Evolutionary conservation across 2,888 invertebrate genomes (phyloP).

Genomic region (Heteromurus nitidus): DNA sequence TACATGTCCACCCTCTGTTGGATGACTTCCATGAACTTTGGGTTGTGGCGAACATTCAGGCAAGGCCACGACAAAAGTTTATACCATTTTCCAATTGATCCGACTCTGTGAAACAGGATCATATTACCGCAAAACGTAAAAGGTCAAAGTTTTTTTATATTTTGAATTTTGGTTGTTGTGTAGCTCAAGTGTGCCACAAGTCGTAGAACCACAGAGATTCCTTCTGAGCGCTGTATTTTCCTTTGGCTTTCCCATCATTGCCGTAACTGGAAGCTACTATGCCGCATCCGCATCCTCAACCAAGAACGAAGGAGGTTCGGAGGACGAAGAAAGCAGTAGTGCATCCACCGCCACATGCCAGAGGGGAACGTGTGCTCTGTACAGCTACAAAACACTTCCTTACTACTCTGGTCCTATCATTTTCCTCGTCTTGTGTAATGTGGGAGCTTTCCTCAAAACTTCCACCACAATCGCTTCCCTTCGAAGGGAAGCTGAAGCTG

Average conservation of each 20-base stretch:
- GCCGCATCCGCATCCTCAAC: conserved; percentile 27
- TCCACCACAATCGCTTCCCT: conserved; percentile 47
- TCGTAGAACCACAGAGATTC: conserved; percentile 50
- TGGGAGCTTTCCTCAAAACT: conserved; percentile 57
- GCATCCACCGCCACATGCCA: conserved; percentile 1
- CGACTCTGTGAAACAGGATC: neutral
- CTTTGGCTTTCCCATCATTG: conserved; percentile 37
- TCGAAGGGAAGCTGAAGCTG: conserved; percentile 55
- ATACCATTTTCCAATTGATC: neutral
- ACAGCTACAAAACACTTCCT: conserved; percentile 61
- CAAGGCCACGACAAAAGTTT: no score
- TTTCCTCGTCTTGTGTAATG: conserved; percentile 55
- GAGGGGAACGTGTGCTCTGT: conserved; percentile 45
- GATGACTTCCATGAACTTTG: conserved; percentile 67
- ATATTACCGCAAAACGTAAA: neutral
- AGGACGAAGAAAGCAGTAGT: no score
- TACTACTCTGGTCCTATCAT: conserved; percentile 58
- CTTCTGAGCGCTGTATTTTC: conserved; percentile 57
- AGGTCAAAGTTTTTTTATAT: neutral
- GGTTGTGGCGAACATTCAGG: conserved; percentile 60
- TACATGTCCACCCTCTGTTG: conserved; percentile 65
- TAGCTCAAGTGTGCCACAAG: conserved; percentile 47
- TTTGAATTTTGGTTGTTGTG: conserved; percentile 9
- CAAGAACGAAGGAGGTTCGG: neutral
- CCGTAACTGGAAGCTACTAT: conserved; percentile 54